Percentiles rank a stretch among this genome's conserved stretches.
phyloP scores from a whole-genome alignment of 2,888 invertebrate genomes.

The Epinotia nisella region DNA sequence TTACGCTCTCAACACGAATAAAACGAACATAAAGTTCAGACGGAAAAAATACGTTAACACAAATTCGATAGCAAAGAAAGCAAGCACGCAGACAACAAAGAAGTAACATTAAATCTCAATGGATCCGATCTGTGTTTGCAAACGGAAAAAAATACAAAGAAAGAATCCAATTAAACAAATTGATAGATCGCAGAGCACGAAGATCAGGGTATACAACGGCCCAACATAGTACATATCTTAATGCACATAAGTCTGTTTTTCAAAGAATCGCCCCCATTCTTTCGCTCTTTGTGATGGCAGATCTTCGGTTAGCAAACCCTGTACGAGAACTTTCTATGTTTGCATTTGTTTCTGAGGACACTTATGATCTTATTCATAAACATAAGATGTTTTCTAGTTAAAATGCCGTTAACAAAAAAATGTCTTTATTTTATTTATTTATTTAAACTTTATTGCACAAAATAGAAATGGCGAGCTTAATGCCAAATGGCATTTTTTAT shows the following conservation, averaged over 20 bases:
- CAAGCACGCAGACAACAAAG: slow-evolving; percentile 56
- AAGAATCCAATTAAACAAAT: slow-evolving; percentile 81
- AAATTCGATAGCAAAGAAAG: slow-evolving; percentile 49
- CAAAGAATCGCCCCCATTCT: slow-evolving; percentile 53
- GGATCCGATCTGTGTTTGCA: slow-evolving; percentile 65
- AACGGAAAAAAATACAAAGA: slow-evolving; percentile 72
- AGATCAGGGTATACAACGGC: slow-evolving; percentile 47
- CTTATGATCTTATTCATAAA: no score
- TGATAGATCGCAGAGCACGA: slow-evolving; percentile 70
- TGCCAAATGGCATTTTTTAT: no score
- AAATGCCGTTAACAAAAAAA: no score
- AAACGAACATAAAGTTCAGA: slow-evolving; percentile 41
- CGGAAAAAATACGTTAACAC: slow-evolving; percentile 50
- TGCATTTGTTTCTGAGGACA: slow-evolving; percentile 60
- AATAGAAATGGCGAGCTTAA: no score
- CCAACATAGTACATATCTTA: not conserved
- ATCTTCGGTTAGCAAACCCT: slow-evolving; percentile 46
- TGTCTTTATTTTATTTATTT: no score
- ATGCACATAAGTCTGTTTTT: slow-evolving; percentile 1
- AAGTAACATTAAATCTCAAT: slow-evolving; percentile 72
- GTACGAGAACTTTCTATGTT: slow-evolving; percentile 65
- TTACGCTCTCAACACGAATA: slow-evolving; percentile 26
- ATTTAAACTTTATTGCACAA: no score
- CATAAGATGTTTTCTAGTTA: no score
- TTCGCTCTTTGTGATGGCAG: slow-evolving; percentile 70